These are phyloP conservation scores for Callaeas wilsoni DNA, from an alignment of 2,113 vertebrate genomes.

Conservation along the genomic window DNA sequence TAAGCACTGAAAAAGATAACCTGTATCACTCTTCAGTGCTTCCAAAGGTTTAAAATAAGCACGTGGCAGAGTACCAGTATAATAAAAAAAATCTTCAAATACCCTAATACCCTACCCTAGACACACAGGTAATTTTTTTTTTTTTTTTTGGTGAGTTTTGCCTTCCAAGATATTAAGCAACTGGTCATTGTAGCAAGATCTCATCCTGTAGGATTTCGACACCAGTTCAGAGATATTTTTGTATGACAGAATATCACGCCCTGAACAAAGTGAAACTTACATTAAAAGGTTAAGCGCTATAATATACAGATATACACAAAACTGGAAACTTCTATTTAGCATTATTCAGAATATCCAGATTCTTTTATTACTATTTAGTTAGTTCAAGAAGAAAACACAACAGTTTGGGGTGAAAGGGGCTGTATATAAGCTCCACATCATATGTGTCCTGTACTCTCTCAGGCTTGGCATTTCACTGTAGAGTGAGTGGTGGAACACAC, in stretches of 20 bases:
- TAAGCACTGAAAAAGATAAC: neutral
- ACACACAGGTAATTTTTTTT: fast-evolving
- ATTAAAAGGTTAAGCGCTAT: neutral
- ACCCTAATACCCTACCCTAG: neutral
- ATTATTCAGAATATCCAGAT: neutral
- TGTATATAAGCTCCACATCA: neutral
- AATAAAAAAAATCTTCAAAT: neutral
- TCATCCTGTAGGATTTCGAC: neutral
- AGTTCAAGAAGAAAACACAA: neutral
- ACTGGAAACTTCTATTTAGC: neutral
- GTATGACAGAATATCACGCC: neutral
- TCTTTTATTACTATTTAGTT: neutral
- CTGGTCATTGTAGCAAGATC: neutral
- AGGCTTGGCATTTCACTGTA: neutral
- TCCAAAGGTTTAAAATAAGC: neutral
- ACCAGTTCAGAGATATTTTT: neutral
- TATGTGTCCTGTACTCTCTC: neutral
- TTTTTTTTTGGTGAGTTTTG: neutral
- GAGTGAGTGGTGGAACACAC: neutral
- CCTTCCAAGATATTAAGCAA: neutral
- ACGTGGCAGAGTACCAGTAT: neutral
- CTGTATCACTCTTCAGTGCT: neutral
- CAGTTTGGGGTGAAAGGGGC: neutral
- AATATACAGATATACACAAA: neutral
- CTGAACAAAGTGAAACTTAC: neutral